Percentiles rank a stretch among this genome's conserved stretches.
These are phyloP conservation scores for Crotalus helleri DNA, from an alignment of 2,113 vertebrate species.

Conservation along the genomic window DNA sequence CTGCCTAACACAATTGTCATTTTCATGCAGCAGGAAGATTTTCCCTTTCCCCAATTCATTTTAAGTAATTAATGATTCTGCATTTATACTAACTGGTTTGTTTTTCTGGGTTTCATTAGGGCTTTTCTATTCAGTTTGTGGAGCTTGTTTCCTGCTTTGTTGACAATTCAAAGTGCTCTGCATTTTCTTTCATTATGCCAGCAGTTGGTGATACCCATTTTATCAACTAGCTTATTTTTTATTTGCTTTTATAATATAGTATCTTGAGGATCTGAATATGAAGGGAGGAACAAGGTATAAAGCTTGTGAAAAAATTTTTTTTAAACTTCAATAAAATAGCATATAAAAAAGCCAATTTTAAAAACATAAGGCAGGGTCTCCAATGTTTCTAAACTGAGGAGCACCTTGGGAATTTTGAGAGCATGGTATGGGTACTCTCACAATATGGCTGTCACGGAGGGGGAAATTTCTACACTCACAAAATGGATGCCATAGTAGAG, in stretches of 20 bases:
- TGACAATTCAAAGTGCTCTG: neutral
- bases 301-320: neutral
- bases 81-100: neutral
- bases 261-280: neutral
- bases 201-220: neutral
- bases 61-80: neutral
- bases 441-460: neutral
- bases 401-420: neutral
- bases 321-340: neutral
- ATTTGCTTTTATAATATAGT: neutral
- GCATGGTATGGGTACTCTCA: neutral
- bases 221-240: neutral
- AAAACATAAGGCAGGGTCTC: neutral
- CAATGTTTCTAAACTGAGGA: neutral
- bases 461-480: neutral
- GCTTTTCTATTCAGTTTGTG: neutral
- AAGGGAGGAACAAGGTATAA: neutral
- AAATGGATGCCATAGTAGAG: neutral
- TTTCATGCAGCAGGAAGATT: neutral
- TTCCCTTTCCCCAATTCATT: neutral
- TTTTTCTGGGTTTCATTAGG: neutral
- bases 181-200: neutral
- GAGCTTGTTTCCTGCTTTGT: neutral
- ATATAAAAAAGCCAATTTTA: neutral
- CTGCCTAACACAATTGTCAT: neutral